A percentile compares a stretch with the other conserved stretches of the same genome.
phyloP scores from a whole-genome alignment of 1,140 invertebrate genomes.

The Bombus consobrinus region DNA sequence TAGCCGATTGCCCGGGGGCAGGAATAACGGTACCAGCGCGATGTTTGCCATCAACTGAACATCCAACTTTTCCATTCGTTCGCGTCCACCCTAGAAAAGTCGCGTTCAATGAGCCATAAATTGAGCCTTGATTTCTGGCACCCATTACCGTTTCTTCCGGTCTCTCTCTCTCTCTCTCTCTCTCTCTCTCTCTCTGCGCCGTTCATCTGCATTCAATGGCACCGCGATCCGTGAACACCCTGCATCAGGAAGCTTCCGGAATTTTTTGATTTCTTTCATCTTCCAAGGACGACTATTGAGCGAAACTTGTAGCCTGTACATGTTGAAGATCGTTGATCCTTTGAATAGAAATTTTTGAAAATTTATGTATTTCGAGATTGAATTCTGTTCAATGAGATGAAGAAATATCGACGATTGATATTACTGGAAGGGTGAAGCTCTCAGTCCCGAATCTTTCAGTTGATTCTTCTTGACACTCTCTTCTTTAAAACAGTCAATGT shows the following conservation, averaged over 20 bases:
- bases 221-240: background rate
- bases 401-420: too few relatives aligned
- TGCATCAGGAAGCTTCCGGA: background rate
- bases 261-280: background rate
- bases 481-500: background rate
- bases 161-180: background rate
- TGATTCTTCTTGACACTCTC: too few relatives aligned
- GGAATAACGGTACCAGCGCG: slow-evolving; percentile 75
- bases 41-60: slow-evolving; percentile 54
- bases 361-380: too few relatives aligned
- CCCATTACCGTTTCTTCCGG: slow-evolving; percentile 52
- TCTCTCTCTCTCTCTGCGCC: background rate
- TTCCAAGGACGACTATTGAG: background rate
- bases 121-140: slow-evolving; percentile 31
- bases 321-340: background rate
- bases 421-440: too few relatives aligned
- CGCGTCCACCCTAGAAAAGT: slow-evolving; percentile 17
- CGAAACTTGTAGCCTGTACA: too few relatives aligned
- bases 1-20: slow-evolving; percentile 77
- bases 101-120: slow-evolving; percentile 21
- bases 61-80: slow-evolving; percentile 38
- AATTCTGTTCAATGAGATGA: too few relatives aligned
- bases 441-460: too few relatives aligned
- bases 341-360: too few relatives aligned
- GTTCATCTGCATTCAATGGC: slow-evolving; percentile 44